Evolutionary conservation across 1,140 invertebrate genomes (phyloP).

Genomic region (Orius laevigatus): DNA sequence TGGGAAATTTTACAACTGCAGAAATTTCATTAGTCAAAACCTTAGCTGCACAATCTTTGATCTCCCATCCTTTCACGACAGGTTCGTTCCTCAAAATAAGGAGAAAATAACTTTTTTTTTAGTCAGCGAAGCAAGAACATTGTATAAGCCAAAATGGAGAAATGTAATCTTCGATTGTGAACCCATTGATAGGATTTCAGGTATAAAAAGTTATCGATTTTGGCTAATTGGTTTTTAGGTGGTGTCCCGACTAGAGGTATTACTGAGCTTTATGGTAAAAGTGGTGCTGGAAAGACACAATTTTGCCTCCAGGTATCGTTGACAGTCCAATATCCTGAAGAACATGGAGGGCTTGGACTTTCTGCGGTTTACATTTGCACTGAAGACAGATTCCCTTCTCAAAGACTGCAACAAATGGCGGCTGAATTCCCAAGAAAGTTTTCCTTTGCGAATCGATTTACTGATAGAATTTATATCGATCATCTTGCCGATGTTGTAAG

Average conservation of each 20-base stretch:
- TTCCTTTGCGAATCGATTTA: constrained; percentile 24
- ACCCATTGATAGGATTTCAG: constrained; percentile 6
- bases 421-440: constrained; percentile 18
- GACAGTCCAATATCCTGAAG: constrained; percentile 35
- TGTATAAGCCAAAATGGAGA: neutral
- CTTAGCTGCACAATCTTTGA: neutral
- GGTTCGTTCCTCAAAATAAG: neutral
- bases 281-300: constrained; percentile 73
- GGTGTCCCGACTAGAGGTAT: constrained; percentile 57
- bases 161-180: constrained; percentile 5
- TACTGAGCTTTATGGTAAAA: constrained; percentile 68
- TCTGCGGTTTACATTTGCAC: constrained; percentile 61
- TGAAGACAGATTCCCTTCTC: constrained; percentile 55
- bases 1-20: constrained; percentile 9
- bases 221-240: constrained; percentile 30
- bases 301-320: constrained; percentile 55
- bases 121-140: neutral
- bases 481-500: constrained; percentile 39
- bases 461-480: constrained; percentile 39
- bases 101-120: neutral
- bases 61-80: constrained; percentile 3
- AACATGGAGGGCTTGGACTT: constrained; percentile 28
- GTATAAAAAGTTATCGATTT: neutral
- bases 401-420: constrained; percentile 38
- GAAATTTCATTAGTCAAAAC: constrained; percentile 7